A percentile compares a stretch with the other conserved stretches of the same genome.
phyloP scores from a whole-genome alignment of 1,140 invertebrate genomes.

The Aphis gossypii region DNA sequence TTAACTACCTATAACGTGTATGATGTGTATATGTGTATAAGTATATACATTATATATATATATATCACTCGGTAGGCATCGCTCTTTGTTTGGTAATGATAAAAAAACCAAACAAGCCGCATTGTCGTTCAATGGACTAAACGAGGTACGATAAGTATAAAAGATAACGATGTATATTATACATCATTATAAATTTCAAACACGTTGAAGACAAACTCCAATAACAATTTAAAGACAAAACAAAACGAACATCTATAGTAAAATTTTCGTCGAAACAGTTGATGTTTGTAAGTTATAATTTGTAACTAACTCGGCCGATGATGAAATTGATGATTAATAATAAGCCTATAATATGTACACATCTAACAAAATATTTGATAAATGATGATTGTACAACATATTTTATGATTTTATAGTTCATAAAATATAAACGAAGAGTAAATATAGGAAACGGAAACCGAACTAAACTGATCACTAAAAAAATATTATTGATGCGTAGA shows the following conservation, averaged over 20 bases:
- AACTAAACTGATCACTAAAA: not conserved
- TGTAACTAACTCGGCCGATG: not conserved
- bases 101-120: not conserved
- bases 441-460: not conserved
- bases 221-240: not conserved
- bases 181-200: not conserved
- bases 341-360: not conserved
- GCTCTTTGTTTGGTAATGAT: not conserved
- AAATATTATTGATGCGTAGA: not conserved
- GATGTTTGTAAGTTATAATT: not conserved
- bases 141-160: not conserved
- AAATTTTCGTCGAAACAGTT: not conserved
- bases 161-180: too few species aligned
- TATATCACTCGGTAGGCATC: not conserved
- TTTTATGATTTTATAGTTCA: not conserved
- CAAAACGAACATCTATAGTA: not conserved
- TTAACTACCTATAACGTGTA: not conserved
- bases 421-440: not conserved
- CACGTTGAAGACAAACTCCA: not conserved
- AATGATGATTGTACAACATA: not conserved
- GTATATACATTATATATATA: not conserved
- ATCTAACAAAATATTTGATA: not conserved
- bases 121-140: not conserved
- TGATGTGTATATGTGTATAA: not conserved
- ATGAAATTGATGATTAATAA: not conserved